Evolutionary conservation across 1,140 invertebrate genomes (phyloP).

Genomic region (Cherax quadricarinatus): DNA sequence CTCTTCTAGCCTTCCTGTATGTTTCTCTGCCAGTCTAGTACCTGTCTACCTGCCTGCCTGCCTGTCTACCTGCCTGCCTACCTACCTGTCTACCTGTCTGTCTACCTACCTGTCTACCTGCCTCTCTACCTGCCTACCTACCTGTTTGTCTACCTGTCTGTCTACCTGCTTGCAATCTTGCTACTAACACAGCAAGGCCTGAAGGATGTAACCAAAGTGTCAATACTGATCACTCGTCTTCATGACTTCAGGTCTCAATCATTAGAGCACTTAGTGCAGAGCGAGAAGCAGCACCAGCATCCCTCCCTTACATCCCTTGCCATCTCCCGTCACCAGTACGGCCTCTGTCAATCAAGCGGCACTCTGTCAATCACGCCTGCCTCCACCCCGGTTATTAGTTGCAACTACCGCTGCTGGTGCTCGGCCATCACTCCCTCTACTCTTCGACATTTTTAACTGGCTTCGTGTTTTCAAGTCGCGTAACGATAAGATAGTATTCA

Average conservation of each 20-base stretch:
- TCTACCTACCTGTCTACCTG: too few species aligned
- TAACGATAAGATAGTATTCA: too few species aligned
- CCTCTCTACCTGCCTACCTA: background rate
- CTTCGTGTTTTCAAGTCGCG: too few species aligned
- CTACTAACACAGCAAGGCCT: background rate
- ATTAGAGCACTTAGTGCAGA: background rate
- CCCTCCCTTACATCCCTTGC: background rate
- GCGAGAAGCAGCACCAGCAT: background rate
- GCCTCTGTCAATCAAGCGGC: background rate
- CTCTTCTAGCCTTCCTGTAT: background rate
- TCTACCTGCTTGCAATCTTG: background rate
- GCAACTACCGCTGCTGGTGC: too few species aligned
- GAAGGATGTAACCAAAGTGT: background rate
- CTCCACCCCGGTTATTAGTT: background rate
- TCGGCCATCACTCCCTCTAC: too few species aligned
- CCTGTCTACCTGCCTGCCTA: too few species aligned
- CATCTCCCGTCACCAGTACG: background rate
- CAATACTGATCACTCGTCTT: background rate
- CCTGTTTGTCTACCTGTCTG: background rate
- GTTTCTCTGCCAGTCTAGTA: too few species aligned
- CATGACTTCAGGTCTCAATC: background rate
- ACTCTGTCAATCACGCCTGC: too few species aligned
- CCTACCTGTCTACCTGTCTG: too few species aligned
- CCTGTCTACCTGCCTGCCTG: too few species aligned
- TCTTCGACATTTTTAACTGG: too few species aligned